These are phyloP conservation scores for Chirona hameri DNA, from an alignment of 2,888 invertebrate genomes.

Conservation along the genomic window DNA sequence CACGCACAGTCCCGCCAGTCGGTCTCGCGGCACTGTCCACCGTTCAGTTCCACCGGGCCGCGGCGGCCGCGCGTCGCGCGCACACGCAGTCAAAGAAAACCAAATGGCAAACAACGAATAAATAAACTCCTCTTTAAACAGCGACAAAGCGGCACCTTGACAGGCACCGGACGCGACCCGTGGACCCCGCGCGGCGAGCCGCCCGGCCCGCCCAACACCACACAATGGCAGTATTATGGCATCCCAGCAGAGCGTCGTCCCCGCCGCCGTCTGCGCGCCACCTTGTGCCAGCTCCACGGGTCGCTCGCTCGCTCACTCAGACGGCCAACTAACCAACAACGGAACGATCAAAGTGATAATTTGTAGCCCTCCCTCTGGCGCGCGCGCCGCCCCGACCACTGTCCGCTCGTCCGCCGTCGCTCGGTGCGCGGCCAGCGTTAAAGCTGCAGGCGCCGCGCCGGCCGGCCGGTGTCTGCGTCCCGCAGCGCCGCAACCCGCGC, in stretches of 20 bases:
- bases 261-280: neutral
- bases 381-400: neutral
- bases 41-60: neutral
- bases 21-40: too few species aligned
- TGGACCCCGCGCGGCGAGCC: neutral
- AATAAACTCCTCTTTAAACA: conserved; percentile 13
- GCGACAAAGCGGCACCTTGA: neutral
- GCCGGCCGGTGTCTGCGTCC: neutral
- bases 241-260: neutral
- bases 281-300: neutral
- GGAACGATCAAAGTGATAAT: conserved; percentile 2
- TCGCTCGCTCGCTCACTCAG: neutral
- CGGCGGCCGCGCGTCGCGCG: neutral
- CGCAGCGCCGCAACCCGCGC: neutral
- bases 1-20: neutral
- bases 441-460: neutral
- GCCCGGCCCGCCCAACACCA: neutral
- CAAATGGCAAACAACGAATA: conserved; percentile 28
- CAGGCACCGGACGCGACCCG: neutral
- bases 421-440: neutral
- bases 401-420: neutral
- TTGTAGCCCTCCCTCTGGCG: neutral
- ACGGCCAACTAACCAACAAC: conserved; percentile 3
- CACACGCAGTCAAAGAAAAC: conserved; percentile 1
- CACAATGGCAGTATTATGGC: conserved; percentile 24